phyloP scores from a whole-genome alignment of 2,888 invertebrate genomes.

The Hypomecis punctinalis region DNA sequence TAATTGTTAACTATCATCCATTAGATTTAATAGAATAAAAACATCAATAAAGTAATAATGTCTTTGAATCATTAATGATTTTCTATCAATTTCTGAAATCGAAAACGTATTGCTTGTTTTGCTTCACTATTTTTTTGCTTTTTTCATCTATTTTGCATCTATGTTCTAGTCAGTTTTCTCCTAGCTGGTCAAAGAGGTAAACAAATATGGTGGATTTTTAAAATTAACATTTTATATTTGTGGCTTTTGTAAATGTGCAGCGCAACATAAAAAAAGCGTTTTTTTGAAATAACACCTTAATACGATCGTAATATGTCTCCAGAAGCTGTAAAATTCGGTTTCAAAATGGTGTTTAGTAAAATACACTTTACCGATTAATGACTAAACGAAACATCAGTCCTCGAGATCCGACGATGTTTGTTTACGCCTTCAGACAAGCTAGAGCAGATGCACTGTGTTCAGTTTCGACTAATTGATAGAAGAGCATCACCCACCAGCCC shows the following conservation, averaged over 20 bases:
- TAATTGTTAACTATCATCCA: slow-evolving; percentile 22
- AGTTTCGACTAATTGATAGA: slow-evolving; percentile 49
- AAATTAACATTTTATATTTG: no score
- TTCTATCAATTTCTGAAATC: slow-evolving; percentile 48
- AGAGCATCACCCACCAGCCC: slow-evolving; percentile 42
- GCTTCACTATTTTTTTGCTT: slow-evolving; percentile 6
- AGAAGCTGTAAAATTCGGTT: no score
- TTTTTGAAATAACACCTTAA: no score
- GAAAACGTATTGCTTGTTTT: not conserved
- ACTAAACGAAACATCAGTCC: no score
- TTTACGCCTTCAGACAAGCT: not conserved
- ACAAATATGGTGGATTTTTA: slow-evolving; percentile 16
- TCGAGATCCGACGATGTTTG: not conserved
- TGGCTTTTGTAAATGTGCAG: no score
- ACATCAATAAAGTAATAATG: slow-evolving; percentile 32
- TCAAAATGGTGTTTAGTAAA: no score
- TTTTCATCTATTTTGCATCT: not conserved
- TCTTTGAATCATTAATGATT: slow-evolving; percentile 36
- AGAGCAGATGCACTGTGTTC: not conserved
- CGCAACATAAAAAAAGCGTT: no score
- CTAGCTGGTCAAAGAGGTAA: not conserved
- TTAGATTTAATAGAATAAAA: slow-evolving; percentile 21
- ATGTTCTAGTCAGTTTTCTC: not conserved
- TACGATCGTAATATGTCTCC: no score
- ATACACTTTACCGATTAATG: no score